phyloP scores from a whole-genome alignment of 2,797 vertebrate species.

The Acrocephalus scirpaceus region DNA sequence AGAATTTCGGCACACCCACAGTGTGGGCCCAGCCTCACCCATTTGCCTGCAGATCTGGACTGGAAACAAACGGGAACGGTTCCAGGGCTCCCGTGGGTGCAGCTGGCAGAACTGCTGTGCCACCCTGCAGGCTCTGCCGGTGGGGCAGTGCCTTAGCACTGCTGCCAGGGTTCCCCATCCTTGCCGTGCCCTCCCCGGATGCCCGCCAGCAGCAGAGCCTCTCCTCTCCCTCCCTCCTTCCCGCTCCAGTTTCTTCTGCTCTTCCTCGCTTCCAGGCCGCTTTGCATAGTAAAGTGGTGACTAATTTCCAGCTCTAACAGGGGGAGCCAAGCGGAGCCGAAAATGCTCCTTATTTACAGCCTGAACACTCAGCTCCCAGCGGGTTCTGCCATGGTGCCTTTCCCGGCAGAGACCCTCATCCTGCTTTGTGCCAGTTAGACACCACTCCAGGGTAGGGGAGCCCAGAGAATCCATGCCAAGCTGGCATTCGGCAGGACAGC shows the following conservation, averaged over 20 bases:
- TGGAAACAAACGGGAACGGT: background rate
- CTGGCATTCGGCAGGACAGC: background rate
- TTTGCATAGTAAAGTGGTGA: slow-evolving; percentile 71
- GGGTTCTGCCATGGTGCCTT: background rate
- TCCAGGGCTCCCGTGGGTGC: background rate
- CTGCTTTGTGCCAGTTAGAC: background rate
- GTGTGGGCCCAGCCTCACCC: background rate
- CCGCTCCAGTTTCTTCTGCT: slow-evolving; percentile 23
- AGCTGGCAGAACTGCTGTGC: background rate
- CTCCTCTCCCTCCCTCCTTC: background rate
- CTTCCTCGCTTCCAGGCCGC: slow-evolving; percentile 45
- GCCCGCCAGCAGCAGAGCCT: background rate
- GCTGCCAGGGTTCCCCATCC: background rate
- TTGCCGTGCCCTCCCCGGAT: background rate
- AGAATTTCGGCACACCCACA: background rate
- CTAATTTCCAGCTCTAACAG: slow-evolving; percentile 62
- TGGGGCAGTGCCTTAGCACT: background rate
- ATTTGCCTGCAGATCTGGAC: background rate
- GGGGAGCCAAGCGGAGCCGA: slow-evolving; percentile 14
- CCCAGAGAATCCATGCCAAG: background rate
- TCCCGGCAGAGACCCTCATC: background rate
- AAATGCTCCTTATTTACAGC: slow-evolving; percentile 37
- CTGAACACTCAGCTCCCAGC: background rate
- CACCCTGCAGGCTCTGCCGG: background rate
- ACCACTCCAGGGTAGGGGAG: accelerated